phyloP scores from a whole-genome alignment of 1,140 invertebrate species.

The Mamestra configurata region DNA sequence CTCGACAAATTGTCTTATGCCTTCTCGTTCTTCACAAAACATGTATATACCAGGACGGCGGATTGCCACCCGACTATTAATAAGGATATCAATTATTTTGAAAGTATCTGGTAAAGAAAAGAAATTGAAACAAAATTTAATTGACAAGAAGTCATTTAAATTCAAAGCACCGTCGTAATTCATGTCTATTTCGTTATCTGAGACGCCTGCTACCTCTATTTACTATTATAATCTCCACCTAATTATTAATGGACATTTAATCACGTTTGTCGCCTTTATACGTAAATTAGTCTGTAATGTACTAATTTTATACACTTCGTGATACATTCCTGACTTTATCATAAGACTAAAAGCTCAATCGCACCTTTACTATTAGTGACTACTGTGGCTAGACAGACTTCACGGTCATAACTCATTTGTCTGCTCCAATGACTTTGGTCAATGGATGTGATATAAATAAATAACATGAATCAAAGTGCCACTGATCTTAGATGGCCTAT shows the following conservation, averaged over 20 bases:
- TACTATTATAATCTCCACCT: neutral
- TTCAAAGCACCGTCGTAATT: no score
- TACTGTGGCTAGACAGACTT: neutral
- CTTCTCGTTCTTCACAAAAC: no score
- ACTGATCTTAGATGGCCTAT: neutral
- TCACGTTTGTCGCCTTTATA: neutral
- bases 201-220: neutral
- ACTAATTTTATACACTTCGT: neutral
- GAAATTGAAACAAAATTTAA: no score
- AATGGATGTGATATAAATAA: neutral
- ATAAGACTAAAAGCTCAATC: neutral
- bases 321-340: neutral
- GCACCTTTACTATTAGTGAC: neutral
- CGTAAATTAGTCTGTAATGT: neutral
- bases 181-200: no score
- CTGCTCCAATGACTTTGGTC: neutral
- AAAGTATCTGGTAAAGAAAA: no score
- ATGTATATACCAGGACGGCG: no score
- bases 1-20: no score
- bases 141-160: no score
- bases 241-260: neutral
- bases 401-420: constrained; percentile 2
- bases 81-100: no score
- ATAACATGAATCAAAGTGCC: neutral
- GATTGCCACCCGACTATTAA: no score